Conservation (phyloP, 2,888 invertebrate genomes). For the Protodeltote pygarga region DNA sequence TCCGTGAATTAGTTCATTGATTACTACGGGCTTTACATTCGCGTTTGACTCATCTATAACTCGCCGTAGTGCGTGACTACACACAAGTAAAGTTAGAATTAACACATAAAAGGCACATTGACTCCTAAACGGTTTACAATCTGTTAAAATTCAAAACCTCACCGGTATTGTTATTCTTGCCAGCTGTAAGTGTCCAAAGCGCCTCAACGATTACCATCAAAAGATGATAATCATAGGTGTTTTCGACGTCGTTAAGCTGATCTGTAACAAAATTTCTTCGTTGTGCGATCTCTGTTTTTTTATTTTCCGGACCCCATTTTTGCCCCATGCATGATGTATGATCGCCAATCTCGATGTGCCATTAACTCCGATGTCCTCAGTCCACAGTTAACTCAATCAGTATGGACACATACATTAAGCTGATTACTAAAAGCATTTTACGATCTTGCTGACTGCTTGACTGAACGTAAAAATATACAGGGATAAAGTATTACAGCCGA, state of each 20-base stretch:
- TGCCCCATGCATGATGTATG: slow-evolving; percentile 76
- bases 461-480: slow-evolving; percentile 46
- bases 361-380: slow-evolving; percentile 55
- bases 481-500: slow-evolving; percentile 59
- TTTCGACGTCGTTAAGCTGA: slow-evolving; percentile 87
- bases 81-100: slow-evolving; percentile 52
- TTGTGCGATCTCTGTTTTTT: slow-evolving; percentile 82
- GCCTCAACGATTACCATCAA: slow-evolving; percentile 85
- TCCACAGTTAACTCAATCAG: slow-evolving; percentile 57
- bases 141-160: slow-evolving; percentile 78
- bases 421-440: slow-evolving; percentile 56
- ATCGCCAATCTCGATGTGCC: slow-evolving; percentile 63
- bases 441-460: slow-evolving; percentile 46
- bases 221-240: slow-evolving; percentile 87
- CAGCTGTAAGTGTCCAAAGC: slow-evolving; percentile 82
- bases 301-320: slow-evolving; percentile 62
- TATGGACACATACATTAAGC: slow-evolving; percentile 74
- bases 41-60: slow-evolving; percentile 9
- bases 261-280: slow-evolving; percentile 85
- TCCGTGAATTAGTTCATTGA: slow-evolving; percentile 8
- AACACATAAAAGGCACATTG: slow-evolving; percentile 73
- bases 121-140: slow-evolving; percentile 63
- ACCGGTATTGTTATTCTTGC: slow-evolving; percentile 79
- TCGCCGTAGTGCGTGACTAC: slow-evolving; percentile 15
- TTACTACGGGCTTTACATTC: slow-evolving; percentile 14